Conservation (phyloP, 2,797 vertebrate species). For the Valencia hispanica region DNA sequence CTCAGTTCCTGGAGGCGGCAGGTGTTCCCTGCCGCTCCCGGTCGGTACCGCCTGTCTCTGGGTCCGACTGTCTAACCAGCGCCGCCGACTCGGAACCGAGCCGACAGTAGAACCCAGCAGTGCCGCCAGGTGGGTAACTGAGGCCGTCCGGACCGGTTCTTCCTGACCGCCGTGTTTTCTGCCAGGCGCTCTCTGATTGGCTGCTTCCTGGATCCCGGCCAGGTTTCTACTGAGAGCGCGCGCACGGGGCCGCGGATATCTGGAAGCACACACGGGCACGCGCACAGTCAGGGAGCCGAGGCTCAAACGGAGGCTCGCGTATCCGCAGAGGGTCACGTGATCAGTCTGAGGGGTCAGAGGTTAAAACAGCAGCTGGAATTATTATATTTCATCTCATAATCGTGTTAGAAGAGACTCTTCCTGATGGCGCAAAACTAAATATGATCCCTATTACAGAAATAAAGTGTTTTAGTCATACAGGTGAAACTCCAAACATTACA, state of each 20-base stretch:
- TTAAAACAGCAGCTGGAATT: neutral
- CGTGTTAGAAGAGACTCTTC: neutral
- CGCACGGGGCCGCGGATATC: neutral
- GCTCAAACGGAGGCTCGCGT: constrained; percentile 9
- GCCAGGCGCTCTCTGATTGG: constrained; percentile 25
- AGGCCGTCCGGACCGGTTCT: constrained; percentile 20
- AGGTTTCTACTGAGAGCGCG: constrained; percentile 19
- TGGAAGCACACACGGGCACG: neutral
- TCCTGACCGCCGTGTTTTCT: constrained; percentile 34
- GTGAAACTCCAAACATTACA: no score
- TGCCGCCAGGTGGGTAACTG: constrained; percentile 15
- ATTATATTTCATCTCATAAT: neutral
- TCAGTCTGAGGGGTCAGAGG: neutral
- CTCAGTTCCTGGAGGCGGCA: neutral
- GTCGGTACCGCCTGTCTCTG: neutral
- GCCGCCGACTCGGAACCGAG: neutral
- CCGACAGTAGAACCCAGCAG: constrained; percentile 1
- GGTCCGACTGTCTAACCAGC: neutral
- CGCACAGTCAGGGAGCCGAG: neutral
- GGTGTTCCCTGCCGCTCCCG: neutral
- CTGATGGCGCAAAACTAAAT: neutral
- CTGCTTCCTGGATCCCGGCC: constrained; percentile 25
- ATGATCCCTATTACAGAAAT: no score
- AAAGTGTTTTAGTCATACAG: no score
- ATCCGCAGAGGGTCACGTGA: neutral